These are phyloP conservation scores for Epistrophe grossulariae DNA, from an alignment of 2,888 invertebrate species.

Conservation along the genomic window DNA sequence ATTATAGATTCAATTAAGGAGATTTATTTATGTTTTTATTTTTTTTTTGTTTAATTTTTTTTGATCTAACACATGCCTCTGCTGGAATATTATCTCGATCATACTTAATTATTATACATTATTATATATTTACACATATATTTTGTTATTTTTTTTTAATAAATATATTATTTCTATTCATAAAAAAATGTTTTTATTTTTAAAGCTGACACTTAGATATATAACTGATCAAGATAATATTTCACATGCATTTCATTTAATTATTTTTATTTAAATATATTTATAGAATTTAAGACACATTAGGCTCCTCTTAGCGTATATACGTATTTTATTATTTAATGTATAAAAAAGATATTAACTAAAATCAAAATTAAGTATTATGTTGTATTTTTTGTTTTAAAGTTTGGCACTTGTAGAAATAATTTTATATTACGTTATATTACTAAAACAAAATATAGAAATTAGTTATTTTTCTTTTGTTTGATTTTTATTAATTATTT, in stretches of 20 bases:
- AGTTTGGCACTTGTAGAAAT: constrained; percentile 75
- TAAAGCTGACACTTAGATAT: constrained; percentile 82
- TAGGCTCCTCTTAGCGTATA: constrained; percentile 82
- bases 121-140: constrained; percentile 63
- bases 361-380: constrained; percentile 51
- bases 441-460: constrained; percentile 7
- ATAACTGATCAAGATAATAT: constrained; percentile 78
- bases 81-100: constrained; percentile 72
- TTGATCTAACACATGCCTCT: constrained; percentile 52
- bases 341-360: constrained; percentile 55
- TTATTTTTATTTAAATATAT: constrained; percentile 77
- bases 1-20: constrained; percentile 76
- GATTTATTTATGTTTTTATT: constrained; percentile 75
- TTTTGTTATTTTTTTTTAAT: constrained; percentile 46
- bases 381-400: constrained; percentile 44
- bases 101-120: constrained; percentile 46
- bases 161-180: constrained; percentile 70
- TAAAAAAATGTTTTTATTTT: constrained; percentile 66
- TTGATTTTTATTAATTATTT: constrained; percentile 50
- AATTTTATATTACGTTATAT: constrained; percentile 47
- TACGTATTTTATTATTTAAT: constrained; percentile 75
- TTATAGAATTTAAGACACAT: constrained; percentile 84
- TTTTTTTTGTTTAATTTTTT: constrained; percentile 27
- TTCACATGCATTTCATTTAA: constrained; percentile 69
- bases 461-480: constrained; percentile 1